These are phyloP conservation scores for Sphyrna mokarran DNA, from an alignment of 2,113 vertebrate species.

Conservation along the genomic window DNA sequence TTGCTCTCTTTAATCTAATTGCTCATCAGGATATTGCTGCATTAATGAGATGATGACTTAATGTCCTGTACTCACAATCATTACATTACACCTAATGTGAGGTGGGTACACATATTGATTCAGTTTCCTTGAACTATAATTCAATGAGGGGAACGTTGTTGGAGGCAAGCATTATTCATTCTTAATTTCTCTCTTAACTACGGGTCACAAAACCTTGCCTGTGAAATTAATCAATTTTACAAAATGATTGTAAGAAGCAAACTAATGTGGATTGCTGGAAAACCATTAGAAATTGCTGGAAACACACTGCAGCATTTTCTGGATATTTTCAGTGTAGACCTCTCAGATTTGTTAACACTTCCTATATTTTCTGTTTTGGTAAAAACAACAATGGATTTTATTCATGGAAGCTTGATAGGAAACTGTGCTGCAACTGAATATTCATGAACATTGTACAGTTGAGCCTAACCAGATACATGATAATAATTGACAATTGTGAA, in stretches of 20 bases:
- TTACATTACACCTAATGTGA: neutral
- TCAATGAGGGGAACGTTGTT: neutral
- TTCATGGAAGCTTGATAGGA: neutral
- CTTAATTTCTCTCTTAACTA: neutral
- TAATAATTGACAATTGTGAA: neutral
- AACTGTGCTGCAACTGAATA: neutral
- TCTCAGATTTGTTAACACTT: neutral
- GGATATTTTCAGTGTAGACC: neutral
- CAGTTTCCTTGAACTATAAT: neutral
- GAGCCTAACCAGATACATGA: neutral
- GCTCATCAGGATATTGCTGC: neutral
- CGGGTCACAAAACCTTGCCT: neutral
- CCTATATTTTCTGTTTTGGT: neutral
- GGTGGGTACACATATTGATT: neutral
- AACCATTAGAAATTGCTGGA: neutral
- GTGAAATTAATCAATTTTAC: neutral
- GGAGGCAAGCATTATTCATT: neutral
- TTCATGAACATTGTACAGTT: neutral
- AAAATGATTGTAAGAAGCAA: neutral
- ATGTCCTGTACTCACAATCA: neutral
- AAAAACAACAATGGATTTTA: neutral
- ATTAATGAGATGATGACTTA: neutral
- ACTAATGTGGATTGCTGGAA: neutral
- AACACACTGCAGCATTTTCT: neutral
- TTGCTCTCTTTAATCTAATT: neutral